Evolutionary conservation across 2,113 vertebrate genomes (phyloP).

Genomic region (Vidua chalybeata): DNA sequence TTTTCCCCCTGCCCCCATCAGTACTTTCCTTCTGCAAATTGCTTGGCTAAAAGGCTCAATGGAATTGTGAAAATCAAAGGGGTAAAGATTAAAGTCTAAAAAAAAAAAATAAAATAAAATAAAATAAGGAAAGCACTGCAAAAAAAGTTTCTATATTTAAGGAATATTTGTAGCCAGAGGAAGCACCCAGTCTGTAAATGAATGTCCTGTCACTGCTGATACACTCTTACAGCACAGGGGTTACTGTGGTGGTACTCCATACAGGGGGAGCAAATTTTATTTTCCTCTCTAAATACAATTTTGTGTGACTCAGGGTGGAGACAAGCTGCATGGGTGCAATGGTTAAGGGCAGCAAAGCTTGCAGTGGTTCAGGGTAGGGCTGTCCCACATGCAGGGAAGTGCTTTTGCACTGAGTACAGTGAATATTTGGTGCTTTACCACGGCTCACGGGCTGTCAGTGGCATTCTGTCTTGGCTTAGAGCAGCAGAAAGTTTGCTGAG

Average conservation of each 20-base stretch:
- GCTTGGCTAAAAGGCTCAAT: not conserved
- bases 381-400: not conserved
- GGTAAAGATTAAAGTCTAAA: not conserved
- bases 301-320: not conserved
- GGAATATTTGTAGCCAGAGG: not conserved
- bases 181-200: not conserved
- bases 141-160: not conserved
- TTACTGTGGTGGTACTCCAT: not conserved
- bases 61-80: not conserved
- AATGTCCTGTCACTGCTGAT: not conserved
- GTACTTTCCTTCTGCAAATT: not conserved
- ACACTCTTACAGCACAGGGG: not conserved
- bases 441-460: not conserved
- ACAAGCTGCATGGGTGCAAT: not conserved
- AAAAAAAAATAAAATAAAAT: too few relatives aligned
- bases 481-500: not conserved
- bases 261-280: not conserved
- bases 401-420: not conserved
- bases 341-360: not conserved
- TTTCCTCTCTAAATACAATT: not conserved
- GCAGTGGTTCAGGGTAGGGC: not conserved
- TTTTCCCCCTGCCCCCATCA: not conserved
- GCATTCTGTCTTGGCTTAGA: not conserved
- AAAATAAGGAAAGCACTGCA: not conserved
- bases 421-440: not conserved